Base-by-base conservation (phyloP, 2,113 vertebrate genomes). In the Semicossyphus pulcher region DNA sequence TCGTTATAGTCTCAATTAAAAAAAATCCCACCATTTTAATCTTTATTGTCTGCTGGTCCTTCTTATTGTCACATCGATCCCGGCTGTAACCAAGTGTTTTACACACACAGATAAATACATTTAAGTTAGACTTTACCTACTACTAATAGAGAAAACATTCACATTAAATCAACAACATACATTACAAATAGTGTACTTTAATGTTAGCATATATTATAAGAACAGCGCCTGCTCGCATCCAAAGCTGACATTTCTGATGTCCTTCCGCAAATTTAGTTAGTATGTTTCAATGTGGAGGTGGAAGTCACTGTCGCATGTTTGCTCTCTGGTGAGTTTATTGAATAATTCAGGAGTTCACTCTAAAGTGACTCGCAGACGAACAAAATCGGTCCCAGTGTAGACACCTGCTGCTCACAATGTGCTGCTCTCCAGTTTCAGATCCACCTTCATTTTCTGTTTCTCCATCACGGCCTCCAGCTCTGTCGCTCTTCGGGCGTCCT, bases 371-470 rank as follows among this genome's bases (percentile, higher is more conserved):
- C 3, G 32, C 26, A 15, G 37, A 31, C 36, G 11, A 62, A 47
- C 25, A 36, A 39, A 28, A 31, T 53, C 51, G 54, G 45, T 63
- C 7, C 21, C 37, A 58, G 47, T 15, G 1, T 25, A 0, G 10
- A 29, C 2, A 1, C 6, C 31, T 18, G 31, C 61, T 25, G 54
- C 57, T 92, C 86, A 93, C 49, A 94, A 77, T 3, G 92, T 93
- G 79, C 90, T 90, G 76, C 91, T 94, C 76, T 94, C 92, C 48
- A 86, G 62, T 61, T 94, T 90, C 34, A 93, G 81, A 52, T 96
- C 96, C 60, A 96, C 92, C 67, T 96, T 97, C 92, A 92, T 94
- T 85, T 97, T 97, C 81, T 96, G 96, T 69, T 94, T 96, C 81
- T 95, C 93, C 96, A 97, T 97, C 45, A 96, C 96, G 0, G 93